Conservation (phyloP, 2,113 vertebrate genomes). For the Gopherus evgoodei region DNA sequence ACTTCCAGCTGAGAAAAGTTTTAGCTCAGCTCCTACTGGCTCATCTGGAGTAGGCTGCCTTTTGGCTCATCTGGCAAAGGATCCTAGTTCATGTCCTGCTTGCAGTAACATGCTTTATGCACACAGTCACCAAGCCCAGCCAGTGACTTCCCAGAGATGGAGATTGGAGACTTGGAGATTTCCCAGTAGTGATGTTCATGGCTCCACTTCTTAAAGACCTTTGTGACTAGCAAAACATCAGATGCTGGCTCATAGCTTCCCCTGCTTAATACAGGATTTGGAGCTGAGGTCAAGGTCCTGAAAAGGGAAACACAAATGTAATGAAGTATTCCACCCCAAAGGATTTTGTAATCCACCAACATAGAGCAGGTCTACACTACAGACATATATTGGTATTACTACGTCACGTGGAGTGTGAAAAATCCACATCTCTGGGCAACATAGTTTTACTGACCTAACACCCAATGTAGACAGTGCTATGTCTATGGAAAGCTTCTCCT, state of each 20-base stretch:
- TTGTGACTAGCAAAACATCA: background rate
- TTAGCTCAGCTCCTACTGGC: slow-evolving; percentile 41
- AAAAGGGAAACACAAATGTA: background rate
- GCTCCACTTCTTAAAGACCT: background rate
- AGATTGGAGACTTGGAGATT: background rate
- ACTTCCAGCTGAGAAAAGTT: slow-evolving; percentile 57
- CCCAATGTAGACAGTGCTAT: background rate
- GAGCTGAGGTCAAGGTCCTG: background rate
- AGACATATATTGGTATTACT: background rate
- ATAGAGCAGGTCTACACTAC: background rate
- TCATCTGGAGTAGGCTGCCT: slow-evolving; percentile 52
- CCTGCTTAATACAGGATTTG: background rate
- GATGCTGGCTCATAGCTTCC: background rate
- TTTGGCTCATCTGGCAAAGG: slow-evolving; percentile 41
- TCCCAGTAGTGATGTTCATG: slow-evolving; percentile 20
- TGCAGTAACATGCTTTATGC: background rate
- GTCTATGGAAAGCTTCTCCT: background rate
- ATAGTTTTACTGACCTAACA: background rate
- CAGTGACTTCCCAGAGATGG: background rate
- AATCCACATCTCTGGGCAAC: background rate
- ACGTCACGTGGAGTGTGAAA: background rate
- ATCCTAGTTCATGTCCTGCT: slow-evolving; percentile 25
- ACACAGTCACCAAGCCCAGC: background rate
- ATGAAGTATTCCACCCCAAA: background rate
- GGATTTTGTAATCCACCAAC: background rate